Conservation (phyloP, 2,113 vertebrate genomes). For the Canis aureus region DNA sequence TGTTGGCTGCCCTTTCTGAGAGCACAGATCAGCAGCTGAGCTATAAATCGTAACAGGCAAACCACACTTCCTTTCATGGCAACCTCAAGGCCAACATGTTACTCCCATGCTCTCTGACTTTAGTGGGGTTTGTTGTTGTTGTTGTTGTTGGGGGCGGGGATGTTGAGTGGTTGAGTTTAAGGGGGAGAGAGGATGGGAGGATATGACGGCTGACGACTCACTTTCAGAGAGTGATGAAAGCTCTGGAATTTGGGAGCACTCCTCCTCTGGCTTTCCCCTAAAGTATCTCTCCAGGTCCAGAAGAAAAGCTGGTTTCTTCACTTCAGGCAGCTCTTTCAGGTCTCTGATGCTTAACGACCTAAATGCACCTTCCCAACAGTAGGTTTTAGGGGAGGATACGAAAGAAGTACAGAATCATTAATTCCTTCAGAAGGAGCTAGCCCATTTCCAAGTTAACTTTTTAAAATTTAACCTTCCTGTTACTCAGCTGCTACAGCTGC, state of each 20-base stretch:
- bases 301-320: conserved; percentile 83
- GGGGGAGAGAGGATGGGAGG: conserved; percentile 66
- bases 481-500: conserved; percentile 55
- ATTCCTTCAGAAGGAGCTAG: conserved; percentile 53
- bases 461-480: conserved; percentile 57
- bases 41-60: conserved; percentile 73
- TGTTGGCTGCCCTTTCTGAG: conserved; percentile 48
- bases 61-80: conserved; percentile 77
- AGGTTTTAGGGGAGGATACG: conserved; percentile 12
- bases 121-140: background rate
- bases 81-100: conserved; percentile 76
- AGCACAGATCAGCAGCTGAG: conserved; percentile 75
- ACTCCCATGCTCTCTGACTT: conserved; percentile 76
- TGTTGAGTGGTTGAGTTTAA: conserved; percentile 22
- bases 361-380: conserved; percentile 83
- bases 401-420: conserved; percentile 55
- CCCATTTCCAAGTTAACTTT: conserved; percentile 56
- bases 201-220: conserved; percentile 81
- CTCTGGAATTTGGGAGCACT: conserved; percentile 67
- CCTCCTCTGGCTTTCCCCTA: conserved; percentile 68
- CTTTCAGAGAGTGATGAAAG: conserved; percentile 83
- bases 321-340: conserved; percentile 80
- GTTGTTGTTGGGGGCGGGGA: background rate
- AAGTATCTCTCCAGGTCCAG: conserved; percentile 86
- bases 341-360: conserved; percentile 78